Percentiles rank a stretch among this genome's conserved stretches.
Conservation (phyloP, 2,113 vertebrate species). For the Fulmarus glacialis region DNA sequence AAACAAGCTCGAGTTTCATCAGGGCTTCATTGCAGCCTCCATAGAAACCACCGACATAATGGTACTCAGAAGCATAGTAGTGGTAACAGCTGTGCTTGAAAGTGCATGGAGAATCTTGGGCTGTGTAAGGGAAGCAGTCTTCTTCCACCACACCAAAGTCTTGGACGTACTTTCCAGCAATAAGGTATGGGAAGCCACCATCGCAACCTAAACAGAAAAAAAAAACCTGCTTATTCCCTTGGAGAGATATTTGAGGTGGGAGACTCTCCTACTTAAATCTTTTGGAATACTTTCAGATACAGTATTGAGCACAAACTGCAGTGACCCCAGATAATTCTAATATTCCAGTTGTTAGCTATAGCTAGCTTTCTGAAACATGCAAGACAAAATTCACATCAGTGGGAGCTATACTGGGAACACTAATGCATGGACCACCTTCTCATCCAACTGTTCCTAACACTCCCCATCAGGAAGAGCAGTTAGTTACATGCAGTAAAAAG, state of each 20-base stretch:
- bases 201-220: conserved; percentile 82
- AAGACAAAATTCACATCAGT: not conserved
- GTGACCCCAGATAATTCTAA: not conserved
- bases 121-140: conserved; percentile 87
- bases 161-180: conserved; percentile 89
- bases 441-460: not conserved
- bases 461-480: not conserved
- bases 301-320: not conserved
- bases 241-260: not conserved
- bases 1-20: conserved; percentile 91
- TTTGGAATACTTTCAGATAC: not conserved
- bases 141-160: conserved; percentile 95
- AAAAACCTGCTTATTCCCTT: not conserved
- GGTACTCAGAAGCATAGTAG: conserved; percentile 85
- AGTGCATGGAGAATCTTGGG: conserved; percentile 75
- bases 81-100: conserved; percentile 74
- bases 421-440: not conserved
- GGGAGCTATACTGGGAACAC: not conserved
- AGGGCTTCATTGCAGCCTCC: conserved; percentile 91
- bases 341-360: not conserved
- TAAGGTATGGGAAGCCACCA: conserved; percentile 94
- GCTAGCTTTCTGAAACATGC: not conserved
- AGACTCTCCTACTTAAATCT: not conserved
- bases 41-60: conserved; percentile 95
- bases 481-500: not conserved